Evolutionary conservation across 2,888 invertebrate species (phyloP), one percentile per base, ranked within the genome.

Genomic region (Tetramorium bicarinatum): DNA sequence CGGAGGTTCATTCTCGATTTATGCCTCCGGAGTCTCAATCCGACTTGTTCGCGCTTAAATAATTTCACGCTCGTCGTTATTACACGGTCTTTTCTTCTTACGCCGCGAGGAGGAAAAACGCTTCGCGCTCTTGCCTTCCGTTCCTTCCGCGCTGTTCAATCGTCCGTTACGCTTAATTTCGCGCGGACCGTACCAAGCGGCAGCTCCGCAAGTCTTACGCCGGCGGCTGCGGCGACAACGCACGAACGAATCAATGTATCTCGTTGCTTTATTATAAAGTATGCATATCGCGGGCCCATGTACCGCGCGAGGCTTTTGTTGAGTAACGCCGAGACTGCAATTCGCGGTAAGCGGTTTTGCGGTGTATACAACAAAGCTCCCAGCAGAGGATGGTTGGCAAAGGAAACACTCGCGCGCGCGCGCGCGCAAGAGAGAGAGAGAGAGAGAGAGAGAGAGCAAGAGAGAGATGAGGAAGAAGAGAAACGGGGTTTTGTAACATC

Each of bases 341-440:
- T 82, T 52, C 25, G 67, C 38, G 83, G 77, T 85, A 85, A 85
- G 72, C 76, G 83, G 83, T 83, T 85, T 83, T 83, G 83, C 77
- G 64, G 62, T 72, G 29, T 77, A 56, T 75, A 82, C 38, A 25
- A 13, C 59, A 59, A 64, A 62, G 82, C 59, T 62, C 56, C 38
- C 21, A 18, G 41, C 59, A 56, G 64, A 66, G 54, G 71, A 67
- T 81, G 62, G 52, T 80, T 85, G 71, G 54, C 25, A 80, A 76
- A 84, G 81, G 84, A 84, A 84, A 62, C 29, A 34, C 64, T 52
- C 44, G 49, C 64, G n/a, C n/a, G 21, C 15, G 52, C 62, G 61
- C 34, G n/a, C 13, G n/a, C 11, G 18, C n/a, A n/a, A 25, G 25
- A 21, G 15, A 67, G 25, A 47, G 29, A 47, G 18, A 25, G n/a